A percentile compares a stretch with the other conserved stretches of the same genome.
Conservation (phyloP, 1,140 invertebrate genomes). For the Holcopasites calliopsidis region DNA sequence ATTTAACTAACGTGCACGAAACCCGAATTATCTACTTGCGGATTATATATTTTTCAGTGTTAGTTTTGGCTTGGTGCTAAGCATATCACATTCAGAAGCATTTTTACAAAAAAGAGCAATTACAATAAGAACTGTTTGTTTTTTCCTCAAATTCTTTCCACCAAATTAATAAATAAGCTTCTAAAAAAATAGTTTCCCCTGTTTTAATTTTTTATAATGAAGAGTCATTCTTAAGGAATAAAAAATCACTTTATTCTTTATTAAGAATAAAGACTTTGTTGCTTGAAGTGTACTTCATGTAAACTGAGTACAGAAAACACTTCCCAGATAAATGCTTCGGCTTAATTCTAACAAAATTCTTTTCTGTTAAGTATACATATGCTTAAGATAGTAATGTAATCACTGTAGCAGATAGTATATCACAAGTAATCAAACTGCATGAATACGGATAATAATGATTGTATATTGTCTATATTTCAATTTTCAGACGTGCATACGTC, state of each 20-base stretch:
- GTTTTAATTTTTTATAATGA: not conserved
- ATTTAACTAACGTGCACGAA: slow-evolving; percentile 8
- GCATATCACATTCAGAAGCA: not conserved
- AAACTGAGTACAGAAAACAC: no score
- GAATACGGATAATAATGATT: not conserved
- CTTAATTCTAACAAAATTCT: not conserved
- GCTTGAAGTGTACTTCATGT: not conserved
- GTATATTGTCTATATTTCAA: slow-evolving; percentile 9
- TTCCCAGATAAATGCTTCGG: not conserved
- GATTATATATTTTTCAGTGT: not conserved
- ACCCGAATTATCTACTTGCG: no score
- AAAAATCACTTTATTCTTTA: no score
- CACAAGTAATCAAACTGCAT: slow-evolving; percentile 15
- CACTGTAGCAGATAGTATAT: not conserved
- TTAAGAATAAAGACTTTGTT: no score
- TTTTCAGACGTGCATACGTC: not conserved
- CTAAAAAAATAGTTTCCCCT: not conserved
- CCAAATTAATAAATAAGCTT: not conserved
- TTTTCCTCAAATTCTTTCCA: not conserved
- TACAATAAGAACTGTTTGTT: not conserved
- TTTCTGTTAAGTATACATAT: not conserved
- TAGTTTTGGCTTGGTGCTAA: not conserved
- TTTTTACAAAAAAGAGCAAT: not conserved
- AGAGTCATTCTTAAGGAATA: not conserved
- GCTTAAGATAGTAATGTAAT: slow-evolving; percentile 10